phyloP scores from a whole-genome alignment of 2,888 invertebrate genomes.

The Trypoxylon attenuatum region DNA sequence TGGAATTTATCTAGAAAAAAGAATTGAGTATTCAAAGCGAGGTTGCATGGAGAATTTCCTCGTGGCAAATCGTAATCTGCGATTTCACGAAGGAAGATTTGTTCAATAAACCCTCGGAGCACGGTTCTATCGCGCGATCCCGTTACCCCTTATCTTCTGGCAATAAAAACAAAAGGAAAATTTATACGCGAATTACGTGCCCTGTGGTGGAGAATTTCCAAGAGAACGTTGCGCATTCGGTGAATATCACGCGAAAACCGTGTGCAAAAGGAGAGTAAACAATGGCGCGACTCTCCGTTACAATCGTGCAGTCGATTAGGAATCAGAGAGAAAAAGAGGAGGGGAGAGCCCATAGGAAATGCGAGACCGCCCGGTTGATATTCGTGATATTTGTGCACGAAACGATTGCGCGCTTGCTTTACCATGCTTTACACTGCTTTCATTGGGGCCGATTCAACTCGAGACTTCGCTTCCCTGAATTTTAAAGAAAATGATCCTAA shows the following conservation, averaged over 20 bases:
- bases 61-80: too few relatives aligned
- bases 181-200: background rate
- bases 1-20: too few relatives aligned
- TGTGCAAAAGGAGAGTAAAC: background rate
- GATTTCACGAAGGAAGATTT: background rate
- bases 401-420: conserved; percentile 1
- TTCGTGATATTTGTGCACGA: background rate
- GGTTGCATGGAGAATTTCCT: too few relatives aligned
- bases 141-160: background rate
- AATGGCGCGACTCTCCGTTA: too few relatives aligned
- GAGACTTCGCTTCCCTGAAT: background rate
- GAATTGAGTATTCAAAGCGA: too few relatives aligned
- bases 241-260: background rate
- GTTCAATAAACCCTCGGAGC: background rate
- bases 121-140: background rate
- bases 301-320: background rate
- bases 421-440: background rate
- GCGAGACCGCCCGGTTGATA: background rate
- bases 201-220: background rate
- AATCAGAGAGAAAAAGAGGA: too few relatives aligned
- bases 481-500: too few relatives aligned
- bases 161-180: background rate
- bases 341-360: too few relatives aligned
- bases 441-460: background rate
- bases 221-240: background rate